Conservation (phyloP, 1,140 invertebrate genomes). For the Belonocnema kinseyi region DNA sequence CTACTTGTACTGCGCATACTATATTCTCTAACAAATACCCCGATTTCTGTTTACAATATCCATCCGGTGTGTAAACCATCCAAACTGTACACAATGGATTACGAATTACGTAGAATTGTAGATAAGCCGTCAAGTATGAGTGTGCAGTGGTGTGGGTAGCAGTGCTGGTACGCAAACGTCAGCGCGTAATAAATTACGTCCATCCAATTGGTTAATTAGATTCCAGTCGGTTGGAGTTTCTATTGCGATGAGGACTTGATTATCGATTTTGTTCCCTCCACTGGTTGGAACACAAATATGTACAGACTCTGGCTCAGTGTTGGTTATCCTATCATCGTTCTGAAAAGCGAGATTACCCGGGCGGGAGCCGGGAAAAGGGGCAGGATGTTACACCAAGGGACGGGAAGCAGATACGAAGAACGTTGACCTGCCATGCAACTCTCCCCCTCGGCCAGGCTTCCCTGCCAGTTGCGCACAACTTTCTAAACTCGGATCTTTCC, state of each 20-base stretch:
- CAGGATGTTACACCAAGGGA: not conserved
- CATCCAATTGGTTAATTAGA: constrained; percentile 31
- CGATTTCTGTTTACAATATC: not conserved
- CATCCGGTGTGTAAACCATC: constrained; percentile 2
- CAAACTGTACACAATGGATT: constrained; percentile 16
- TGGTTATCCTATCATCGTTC: constrained; percentile 24
- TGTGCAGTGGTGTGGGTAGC: not conserved
- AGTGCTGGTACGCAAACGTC: constrained; percentile 6
- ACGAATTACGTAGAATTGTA: constrained; percentile 5
- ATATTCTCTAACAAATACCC: not conserved
- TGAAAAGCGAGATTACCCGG: constrained; percentile 27
- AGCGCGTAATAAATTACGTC: constrained; percentile 23
- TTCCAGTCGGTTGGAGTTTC: constrained; percentile 31
- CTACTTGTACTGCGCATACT: not conserved
- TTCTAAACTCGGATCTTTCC: constrained; percentile 60
- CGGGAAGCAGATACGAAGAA: constrained; percentile 42
- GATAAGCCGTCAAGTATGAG: constrained; percentile 8
- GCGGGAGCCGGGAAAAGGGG: constrained; percentile 5
- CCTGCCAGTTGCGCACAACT: constrained; percentile 62
- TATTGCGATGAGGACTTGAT: constrained; percentile 22
- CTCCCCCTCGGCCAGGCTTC: constrained; percentile 44
- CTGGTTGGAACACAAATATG: constrained; percentile 29
- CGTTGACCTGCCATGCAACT: constrained; percentile 47
- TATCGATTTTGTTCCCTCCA: constrained; percentile 42
- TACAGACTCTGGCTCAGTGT: constrained; percentile 11